A percentile compares a stretch with the other conserved stretches of the same genome.
Conservation (phyloP, 2,888 invertebrate species). For the Diaprepes abbreviatus region DNA sequence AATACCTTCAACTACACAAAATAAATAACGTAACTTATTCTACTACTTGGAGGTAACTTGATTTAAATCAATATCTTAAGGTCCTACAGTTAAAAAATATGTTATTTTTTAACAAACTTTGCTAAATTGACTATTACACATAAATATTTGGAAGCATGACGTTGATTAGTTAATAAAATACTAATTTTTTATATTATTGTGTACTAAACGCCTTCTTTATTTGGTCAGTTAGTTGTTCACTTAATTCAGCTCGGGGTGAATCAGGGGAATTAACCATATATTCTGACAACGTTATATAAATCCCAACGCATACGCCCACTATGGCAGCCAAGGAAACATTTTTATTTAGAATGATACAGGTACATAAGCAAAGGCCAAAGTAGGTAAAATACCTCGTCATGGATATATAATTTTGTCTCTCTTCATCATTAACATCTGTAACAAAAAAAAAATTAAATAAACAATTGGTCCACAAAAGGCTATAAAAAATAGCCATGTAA, state of each 20-base stretch:
- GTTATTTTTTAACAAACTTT: background rate
- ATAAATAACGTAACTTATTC: slow-evolving; percentile 3
- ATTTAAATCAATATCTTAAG: background rate
- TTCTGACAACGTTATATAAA: slow-evolving; percentile 89
- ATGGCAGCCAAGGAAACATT: slow-evolving; percentile 82
- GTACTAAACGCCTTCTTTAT: slow-evolving; percentile 55
- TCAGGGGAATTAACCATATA: slow-evolving; percentile 73
- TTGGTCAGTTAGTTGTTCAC: slow-evolving; percentile 57
- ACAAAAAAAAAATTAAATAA: slow-evolving; percentile 44
- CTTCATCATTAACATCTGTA: slow-evolving; percentile 69
- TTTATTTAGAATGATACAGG: slow-evolving; percentile 87
- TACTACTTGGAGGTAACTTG: background rate
- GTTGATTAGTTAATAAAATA: background rate
- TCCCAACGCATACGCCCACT: slow-evolving; percentile 83
- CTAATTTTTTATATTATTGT: background rate
- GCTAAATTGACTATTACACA: background rate
- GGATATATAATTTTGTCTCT: slow-evolving; percentile 72
- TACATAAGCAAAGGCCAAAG: slow-evolving; percentile 85
- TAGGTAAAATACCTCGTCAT: slow-evolving; percentile 86
- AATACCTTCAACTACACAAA: background rate
- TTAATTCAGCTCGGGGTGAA: slow-evolving; percentile 58
- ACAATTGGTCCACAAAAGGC: no score
- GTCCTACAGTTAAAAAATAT: background rate
- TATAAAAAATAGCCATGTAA: no score
- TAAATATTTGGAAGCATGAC: slow-evolving; percentile 12